Evolutionary conservation across 2,888 invertebrate species (phyloP).

Genomic region (Rhagophthalmus giganteus): DNA sequence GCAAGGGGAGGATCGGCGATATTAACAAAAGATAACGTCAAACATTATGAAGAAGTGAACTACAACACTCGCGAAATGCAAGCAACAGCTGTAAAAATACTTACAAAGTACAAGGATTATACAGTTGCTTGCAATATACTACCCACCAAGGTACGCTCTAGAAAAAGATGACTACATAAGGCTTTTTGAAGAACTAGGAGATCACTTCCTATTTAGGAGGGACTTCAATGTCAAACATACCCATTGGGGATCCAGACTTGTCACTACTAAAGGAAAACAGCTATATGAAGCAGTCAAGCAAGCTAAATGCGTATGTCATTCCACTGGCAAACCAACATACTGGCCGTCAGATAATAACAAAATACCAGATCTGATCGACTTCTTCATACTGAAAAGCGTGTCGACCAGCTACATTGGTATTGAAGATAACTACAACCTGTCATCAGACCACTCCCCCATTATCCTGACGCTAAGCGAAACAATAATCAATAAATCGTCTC

Average conservation of each 20-base stretch:
- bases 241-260: constrained; percentile 19
- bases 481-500: constrained; percentile 6
- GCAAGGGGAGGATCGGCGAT: constrained; percentile 22
- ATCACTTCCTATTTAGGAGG: constrained; percentile 28
- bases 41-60: constrained; percentile 14
- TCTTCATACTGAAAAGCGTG: constrained; percentile 7
- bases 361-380: constrained; percentile 13
- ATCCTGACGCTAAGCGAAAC: constrained; percentile 16
- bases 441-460: constrained; percentile 14
- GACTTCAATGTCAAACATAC: constrained; percentile 31
- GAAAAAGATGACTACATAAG: constrained; percentile 8
- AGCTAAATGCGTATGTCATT: constrained; percentile 12
- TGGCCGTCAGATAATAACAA: constrained; percentile 9
- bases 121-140: constrained; percentile 26
- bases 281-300: constrained; percentile 9
- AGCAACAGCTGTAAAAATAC: constrained; percentile 10
- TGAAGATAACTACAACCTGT: constrained; percentile 11
- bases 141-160: constrained; percentile 12
- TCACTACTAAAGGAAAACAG: constrained; percentile 12
- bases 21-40: constrained; percentile 11
- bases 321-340: constrained; percentile 14
- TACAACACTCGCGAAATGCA: constrained; percentile 7
- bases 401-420: constrained; percentile 14
- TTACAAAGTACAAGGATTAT: constrained; percentile 7
- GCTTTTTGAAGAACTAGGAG: constrained; percentile 26